Evolutionary conservation across 1,140 invertebrate species (phyloP).

Genomic region (Hormaphis cornu): DNA sequence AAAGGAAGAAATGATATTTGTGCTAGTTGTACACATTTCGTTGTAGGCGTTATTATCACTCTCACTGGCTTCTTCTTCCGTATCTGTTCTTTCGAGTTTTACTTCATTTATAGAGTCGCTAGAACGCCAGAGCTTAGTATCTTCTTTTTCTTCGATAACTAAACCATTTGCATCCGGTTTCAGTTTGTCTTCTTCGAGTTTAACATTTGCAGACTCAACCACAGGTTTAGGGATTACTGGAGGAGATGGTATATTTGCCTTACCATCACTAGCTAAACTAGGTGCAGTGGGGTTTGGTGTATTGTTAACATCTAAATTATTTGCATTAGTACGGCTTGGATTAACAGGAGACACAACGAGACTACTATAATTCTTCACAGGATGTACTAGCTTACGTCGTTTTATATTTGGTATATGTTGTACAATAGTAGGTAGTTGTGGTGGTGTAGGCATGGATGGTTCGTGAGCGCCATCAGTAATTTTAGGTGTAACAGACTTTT

Average conservation of each 20-base stretch:
- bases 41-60: neutral
- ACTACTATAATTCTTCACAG: slow-evolving; percentile 29
- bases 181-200: neutral
- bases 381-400: slow-evolving; percentile 34
- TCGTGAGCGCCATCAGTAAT: neutral
- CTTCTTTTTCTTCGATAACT: slow-evolving; percentile 15
- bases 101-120: slow-evolving; percentile 11
- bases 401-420: slow-evolving; percentile 27
- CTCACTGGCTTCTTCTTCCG: slow-evolving; percentile 24
- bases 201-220: slow-evolving; percentile 20
- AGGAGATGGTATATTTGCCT: slow-evolving; percentile 33
- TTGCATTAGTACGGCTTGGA: slow-evolving; percentile 27
- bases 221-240: slow-evolving; percentile 30
- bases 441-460: slow-evolving; percentile 7
- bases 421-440: neutral
- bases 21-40: slow-evolving; percentile 12
- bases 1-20: neutral
- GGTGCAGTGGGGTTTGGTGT: slow-evolving; percentile 31
- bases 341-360: slow-evolving; percentile 33
- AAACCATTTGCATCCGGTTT: neutral
- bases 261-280: slow-evolving; percentile 29
- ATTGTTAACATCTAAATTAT: slow-evolving; percentile 34
- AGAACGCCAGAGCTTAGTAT: slow-evolving; percentile 8
- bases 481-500: slow-evolving; percentile 32
- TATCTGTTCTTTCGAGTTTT: slow-evolving; percentile 20